Conservation (phyloP, 1,140 invertebrate species). For the Odontomachus brunneus region DNA sequence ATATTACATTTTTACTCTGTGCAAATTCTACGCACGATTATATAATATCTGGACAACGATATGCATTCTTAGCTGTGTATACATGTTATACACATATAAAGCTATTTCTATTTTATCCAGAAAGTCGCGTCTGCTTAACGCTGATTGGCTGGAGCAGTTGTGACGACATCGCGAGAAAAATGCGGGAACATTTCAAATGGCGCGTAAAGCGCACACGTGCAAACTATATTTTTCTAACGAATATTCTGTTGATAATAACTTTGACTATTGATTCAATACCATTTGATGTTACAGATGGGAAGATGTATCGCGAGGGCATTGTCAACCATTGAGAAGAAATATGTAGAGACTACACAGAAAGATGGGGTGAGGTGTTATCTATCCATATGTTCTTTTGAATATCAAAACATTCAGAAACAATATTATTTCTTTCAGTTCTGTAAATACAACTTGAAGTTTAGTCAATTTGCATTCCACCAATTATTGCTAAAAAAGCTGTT, state of each 20-base stretch:
- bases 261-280: neutral
- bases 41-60: neutral
- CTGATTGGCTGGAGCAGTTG: conserved; percentile 4
- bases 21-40: neutral
- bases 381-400: neutral
- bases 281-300: conserved; percentile 72
- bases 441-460: neutral
- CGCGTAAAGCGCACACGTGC: neutral
- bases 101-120: neutral
- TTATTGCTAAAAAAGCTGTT: neutral
- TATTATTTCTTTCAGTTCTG: neutral
- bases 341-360: conserved; percentile 71
- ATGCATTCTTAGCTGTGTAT: neutral
- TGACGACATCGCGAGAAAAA: neutral
- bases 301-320: conserved; percentile 74
- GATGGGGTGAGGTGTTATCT: conserved; percentile 72
- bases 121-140: neutral
- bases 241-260: neutral
- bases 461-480: neutral
- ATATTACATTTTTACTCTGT: neutral
- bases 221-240: neutral
- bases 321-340: conserved; percentile 69
- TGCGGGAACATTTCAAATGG: conserved; percentile 42
- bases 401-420: neutral
- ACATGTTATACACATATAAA: neutral